Percentiles rank a stretch among this genome's conserved stretches.
Conservation (phyloP, 2,797 vertebrate species). For the Synaphobranchus kaupii region DNA sequence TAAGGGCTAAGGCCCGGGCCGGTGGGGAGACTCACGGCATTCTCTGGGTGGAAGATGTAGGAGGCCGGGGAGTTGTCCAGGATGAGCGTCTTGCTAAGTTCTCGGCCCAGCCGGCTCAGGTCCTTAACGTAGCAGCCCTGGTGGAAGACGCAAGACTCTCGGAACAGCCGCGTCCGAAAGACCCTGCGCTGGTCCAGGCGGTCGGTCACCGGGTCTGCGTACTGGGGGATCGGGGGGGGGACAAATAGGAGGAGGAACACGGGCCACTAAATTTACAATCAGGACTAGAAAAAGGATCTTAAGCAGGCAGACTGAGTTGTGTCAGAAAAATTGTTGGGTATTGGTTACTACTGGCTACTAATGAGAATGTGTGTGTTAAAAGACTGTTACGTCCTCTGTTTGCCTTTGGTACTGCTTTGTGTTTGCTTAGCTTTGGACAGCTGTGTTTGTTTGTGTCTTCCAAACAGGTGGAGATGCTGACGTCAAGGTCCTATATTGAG, state of each 20-base stretch:
- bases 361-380: not conserved
- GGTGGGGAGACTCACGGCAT: constrained; percentile 75
- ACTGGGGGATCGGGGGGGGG: constrained; percentile 63
- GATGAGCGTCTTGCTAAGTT: constrained; percentile 87
- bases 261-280: not conserved
- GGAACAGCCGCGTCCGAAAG: constrained; percentile 82
- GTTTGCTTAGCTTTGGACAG: too few species aligned
- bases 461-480: too few species aligned
- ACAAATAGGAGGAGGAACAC: not conserved
- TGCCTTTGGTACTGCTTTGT: too few species aligned
- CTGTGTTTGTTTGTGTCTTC: too few species aligned
- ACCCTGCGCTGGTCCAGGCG: constrained; percentile 83
- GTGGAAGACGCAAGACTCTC: constrained; percentile 90
- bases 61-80: constrained; percentile 91
- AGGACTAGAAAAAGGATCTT: not conserved
- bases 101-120: constrained; percentile 83
- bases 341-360: not conserved
- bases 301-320: not conserved
- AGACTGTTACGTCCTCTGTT: too few species aligned
- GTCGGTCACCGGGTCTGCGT: constrained; percentile 88
- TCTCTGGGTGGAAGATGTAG: constrained; percentile 90
- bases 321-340: not conserved
- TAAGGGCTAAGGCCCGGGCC: too few species aligned
- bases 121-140: constrained; percentile 92
- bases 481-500: too few species aligned